These are phyloP conservation scores for Forbesichthys papilliferus DNA, from an alignment of 2,113 vertebrate species.

Conservation along the genomic window DNA sequence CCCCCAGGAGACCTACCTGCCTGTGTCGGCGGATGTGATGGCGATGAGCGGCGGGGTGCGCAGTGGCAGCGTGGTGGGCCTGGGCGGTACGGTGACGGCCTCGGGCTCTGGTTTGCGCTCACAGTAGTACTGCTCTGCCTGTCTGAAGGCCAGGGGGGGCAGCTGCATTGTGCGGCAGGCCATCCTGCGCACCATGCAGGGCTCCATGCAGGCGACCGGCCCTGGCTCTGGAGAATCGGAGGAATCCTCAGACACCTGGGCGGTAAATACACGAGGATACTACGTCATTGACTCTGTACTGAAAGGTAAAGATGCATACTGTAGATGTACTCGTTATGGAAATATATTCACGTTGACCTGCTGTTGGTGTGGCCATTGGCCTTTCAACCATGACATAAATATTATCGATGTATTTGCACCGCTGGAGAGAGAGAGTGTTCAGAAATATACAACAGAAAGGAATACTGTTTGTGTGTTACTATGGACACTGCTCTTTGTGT, in stretches of 20 bases:
- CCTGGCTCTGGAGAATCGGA: constrained; percentile 80
- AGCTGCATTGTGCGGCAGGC: constrained; percentile 88
- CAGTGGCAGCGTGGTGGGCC: constrained; percentile 87
- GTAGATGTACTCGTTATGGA: neutral
- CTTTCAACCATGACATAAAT: no score
- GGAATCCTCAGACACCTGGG: constrained; percentile 85
- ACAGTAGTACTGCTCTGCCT: constrained; percentile 88
- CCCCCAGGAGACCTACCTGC: constrained; percentile 78
- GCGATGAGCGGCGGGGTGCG: constrained; percentile 90
- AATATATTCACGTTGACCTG: neutral
- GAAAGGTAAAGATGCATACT: neutral
- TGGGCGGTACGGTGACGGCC: constrained; percentile 69
- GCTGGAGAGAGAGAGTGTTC: no score
- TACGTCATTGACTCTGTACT: neutral
- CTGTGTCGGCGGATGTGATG: constrained; percentile 89
- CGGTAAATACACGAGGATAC: neutral
- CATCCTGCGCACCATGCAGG: constrained; percentile 87
- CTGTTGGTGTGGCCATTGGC: no score
- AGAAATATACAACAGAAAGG: no score
- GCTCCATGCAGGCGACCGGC: constrained; percentile 80
- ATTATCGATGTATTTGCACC: no score
- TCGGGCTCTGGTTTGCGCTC: constrained; percentile 83
- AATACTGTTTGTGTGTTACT: no score
- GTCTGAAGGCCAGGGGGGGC: constrained; percentile 90
- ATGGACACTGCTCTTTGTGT: no score